Base-by-base conservation (phyloP, 2,113 vertebrate species). In the Pimephales promelas region DNA sequence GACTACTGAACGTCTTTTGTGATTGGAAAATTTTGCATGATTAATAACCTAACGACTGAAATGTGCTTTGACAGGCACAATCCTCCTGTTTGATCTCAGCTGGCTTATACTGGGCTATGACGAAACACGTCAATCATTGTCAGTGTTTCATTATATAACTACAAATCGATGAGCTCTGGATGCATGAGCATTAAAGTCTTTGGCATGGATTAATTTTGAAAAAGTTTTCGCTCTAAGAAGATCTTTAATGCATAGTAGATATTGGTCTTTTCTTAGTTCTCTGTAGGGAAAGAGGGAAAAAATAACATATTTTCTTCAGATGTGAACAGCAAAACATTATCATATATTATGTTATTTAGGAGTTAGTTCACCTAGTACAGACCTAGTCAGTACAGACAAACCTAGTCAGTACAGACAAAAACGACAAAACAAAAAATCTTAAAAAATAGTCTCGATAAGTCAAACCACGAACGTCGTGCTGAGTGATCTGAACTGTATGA, bases 1-100 rank as follows among this genome's bases (percentile, higher is more conserved):
- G 49, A 66, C 78, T 87, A 47, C 79, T 52, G 68, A 36, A 45
- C 71, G 18, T 52, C 74, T n/a, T 84, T 75, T 83, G 61, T 83
- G 81, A 75, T 24, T 52, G 68, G 73, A 52, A 34, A 74, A 80
- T 80, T 80, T 75, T 74, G 71, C 66, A 81, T 82, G 83, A 74
- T 87, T 84, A 43, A 75, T 77, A 26, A 71, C 66, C 16, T 56
- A 57, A 84, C 28, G 75, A 84, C 26, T 36, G 34, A 83, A 70
- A 81, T 79, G 66, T 56, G 81, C 36, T 84, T 64, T 72, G 43
- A 52, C 66, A 66, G 73, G 13, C 57, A 64, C 73, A 83, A 70
- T 24, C 73, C 62, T 84, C 52, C 52, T 70, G 56, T 49, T 64
- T 62, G 56, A 76, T 76, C 40, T 77, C 47, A 47, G 40, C 77